Evolutionary conservation across 2,888 invertebrate genomes (phyloP).

Genomic region (Sabatieria punctata): DNA sequence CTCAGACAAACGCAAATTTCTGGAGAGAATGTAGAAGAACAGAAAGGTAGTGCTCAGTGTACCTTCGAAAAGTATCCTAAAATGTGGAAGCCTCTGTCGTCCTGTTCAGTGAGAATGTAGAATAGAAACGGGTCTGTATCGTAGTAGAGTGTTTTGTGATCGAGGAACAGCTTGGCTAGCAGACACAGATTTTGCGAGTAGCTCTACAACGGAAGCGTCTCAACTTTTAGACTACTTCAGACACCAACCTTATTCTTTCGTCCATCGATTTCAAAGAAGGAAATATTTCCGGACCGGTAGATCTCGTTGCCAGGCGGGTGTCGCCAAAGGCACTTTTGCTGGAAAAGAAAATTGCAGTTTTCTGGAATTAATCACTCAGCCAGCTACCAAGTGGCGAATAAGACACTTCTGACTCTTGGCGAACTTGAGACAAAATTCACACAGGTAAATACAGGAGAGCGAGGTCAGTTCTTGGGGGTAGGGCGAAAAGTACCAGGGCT

Average conservation of each 20-base stretch:
- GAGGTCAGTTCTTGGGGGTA: conserved; percentile 56
- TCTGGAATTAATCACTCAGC: conserved; percentile 7
- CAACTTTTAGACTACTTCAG: not conserved
- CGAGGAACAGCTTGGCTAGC: conserved; percentile 82
- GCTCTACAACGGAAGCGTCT: conserved; percentile 26
- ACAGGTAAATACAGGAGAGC: conserved; percentile 74
- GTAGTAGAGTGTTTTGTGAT: conserved; percentile 95
- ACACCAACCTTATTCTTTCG: conserved; percentile 67
- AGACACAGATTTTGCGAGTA: conserved; percentile 93
- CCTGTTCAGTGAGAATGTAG: conserved; percentile 76
- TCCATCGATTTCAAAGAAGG: conserved; percentile 95
- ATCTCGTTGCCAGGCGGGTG: conserved; percentile 98
- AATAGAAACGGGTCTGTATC: conserved; percentile 98
- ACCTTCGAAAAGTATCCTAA: conserved; percentile 93
- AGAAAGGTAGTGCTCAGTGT: not conserved
- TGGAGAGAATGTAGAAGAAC: not conserved
- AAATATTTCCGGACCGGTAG: conserved; percentile 78
- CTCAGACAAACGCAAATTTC: too few species aligned
- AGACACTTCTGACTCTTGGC: conserved; percentile 86
- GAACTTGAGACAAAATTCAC: conserved; percentile 96
- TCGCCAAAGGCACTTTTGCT: conserved; percentile 72
- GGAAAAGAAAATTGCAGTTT: too few species aligned
- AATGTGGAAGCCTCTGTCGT: conserved; percentile 84
- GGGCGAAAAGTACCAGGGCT: conserved; percentile 99
- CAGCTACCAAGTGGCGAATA: conserved; percentile 66